Evolutionary conservation across 2,888 invertebrate genomes (phyloP), one percentile per base, ranked within the genome.

Genomic region (Anaspis maculata): DNA sequence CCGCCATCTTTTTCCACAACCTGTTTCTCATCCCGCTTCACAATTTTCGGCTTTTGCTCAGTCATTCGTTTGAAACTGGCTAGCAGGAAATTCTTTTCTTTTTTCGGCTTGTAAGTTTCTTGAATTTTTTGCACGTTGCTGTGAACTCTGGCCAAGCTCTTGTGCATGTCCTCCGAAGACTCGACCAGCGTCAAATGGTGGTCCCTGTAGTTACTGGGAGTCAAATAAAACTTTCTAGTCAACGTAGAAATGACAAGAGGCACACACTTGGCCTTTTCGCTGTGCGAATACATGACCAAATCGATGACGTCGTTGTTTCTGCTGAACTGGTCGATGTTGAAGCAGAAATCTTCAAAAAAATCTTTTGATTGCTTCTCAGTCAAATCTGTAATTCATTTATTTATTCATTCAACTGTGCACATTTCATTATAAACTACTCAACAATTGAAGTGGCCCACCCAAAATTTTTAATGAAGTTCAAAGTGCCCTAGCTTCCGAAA

Each of bases 221-320:
- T 42, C 12, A 61, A 34, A 35, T 54, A 62, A 35, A 62, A 60
- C 41, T 58, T 59, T 38, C 53, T 50, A 4, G 61, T 62, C 25
- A 62, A 37, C 3, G 62, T 60, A 5, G 60, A 61, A 24, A 62
- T 51, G 9, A 55, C 39, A 15, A 57, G 39, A 0, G 59, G 55
- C 13, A 3, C 3, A n/a, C n/a, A n/a, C n/a, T n/a, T n/a, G n/a
- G n/a, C n/a, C 10, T 13, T 16, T 2, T 32, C 27, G 6, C 19
- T 14, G 5, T 35, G 27, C 11, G 27, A 11, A 15, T 25, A 16
- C 14, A 22, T 51, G 2, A 53, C 38, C 7, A 61, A 30, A 15
- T 44, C 50, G n/a, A 56, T 37, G 2, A 59, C 44, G 32, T 59
- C 57, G 39, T 62, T 57, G 13, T 47, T 41, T 13, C 42, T 36